Evolutionary conservation across 2,888 invertebrate species (phyloP).

Genomic region (Sinodicranocentrus sp.): DNA sequence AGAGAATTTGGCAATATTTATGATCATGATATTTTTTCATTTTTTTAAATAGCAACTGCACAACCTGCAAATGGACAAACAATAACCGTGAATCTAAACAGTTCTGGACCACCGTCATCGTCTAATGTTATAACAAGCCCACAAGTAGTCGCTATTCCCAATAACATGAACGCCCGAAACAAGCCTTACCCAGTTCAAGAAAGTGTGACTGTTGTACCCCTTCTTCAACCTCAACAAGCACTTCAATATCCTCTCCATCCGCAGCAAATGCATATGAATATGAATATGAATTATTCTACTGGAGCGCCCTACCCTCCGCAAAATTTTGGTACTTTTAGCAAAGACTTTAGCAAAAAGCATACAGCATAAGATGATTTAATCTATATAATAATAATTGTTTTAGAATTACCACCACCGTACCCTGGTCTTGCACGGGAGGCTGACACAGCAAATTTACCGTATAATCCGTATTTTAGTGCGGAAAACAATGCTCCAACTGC

Average conservation of each 20-base stretch:
- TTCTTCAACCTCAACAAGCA: constrained; percentile 41
- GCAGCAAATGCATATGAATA: constrained; percentile 39
- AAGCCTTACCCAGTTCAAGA: constrained; percentile 74
- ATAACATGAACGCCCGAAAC: constrained; percentile 47
- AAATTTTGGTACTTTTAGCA: constrained; percentile 42
- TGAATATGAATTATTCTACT: constrained; percentile 28
- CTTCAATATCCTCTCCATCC: constrained; percentile 26
- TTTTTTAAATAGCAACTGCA: background rate
- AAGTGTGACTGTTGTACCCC: constrained; percentile 69
- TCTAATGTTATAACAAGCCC: constrained; percentile 38
- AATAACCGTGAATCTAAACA: constrained; percentile 45
- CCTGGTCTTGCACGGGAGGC: constrained; percentile 62
- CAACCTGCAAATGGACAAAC: constrained; percentile 34
- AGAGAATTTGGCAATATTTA: background rate
- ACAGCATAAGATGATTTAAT: too few species aligned
- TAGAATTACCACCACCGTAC: constrained; percentile 70
- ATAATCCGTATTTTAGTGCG: constrained; percentile 65
- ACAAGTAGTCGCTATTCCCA: constrained; percentile 57
- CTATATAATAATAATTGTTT: constrained; percentile 26
- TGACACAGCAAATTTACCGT: constrained; percentile 58
- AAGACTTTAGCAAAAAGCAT: too few species aligned
- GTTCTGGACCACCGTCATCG: constrained; percentile 29
- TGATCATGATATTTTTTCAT: background rate
- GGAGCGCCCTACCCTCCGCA: constrained; percentile 36
- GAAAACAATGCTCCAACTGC: constrained; percentile 42